Evolutionary conservation across 2,888 invertebrate species (phyloP).

Genomic region (Thera britannica): DNA sequence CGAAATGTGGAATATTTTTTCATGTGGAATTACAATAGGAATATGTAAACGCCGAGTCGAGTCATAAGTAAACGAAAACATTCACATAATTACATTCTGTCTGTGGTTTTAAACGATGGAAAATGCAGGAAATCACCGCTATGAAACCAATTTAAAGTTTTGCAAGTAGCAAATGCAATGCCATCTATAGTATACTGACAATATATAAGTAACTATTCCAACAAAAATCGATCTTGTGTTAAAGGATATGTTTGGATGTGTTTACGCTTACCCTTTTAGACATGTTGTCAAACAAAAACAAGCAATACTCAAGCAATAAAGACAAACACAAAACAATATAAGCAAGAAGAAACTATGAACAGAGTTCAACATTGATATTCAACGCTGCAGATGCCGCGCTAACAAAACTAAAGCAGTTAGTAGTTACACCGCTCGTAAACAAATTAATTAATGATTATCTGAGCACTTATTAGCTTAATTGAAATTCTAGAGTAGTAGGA

Average conservation of each 20-base stretch:
- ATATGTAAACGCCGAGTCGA: slow-evolving; percentile 19
- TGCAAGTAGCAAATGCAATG: too few relatives aligned
- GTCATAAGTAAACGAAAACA: slow-evolving; percentile 14
- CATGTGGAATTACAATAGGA: slow-evolving; percentile 34
- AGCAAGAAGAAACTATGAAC: too few relatives aligned
- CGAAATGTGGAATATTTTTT: slow-evolving; percentile 43
- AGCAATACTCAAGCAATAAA: too few relatives aligned
- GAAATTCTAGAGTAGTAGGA: slow-evolving; percentile 36
- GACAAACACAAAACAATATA: too few relatives aligned
- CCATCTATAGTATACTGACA: too few relatives aligned
- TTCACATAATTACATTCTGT: not conserved
- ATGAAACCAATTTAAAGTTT: too few relatives aligned
- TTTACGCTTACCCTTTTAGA: not conserved
- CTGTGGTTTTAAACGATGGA: not conserved
- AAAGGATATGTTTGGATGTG: not conserved
- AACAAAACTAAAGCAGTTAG: slow-evolving; percentile 15
- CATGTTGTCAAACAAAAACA: not conserved
- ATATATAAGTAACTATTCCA: too few relatives aligned
- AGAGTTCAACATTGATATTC: slow-evolving; percentile 3
- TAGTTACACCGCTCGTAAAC: slow-evolving; percentile 40
- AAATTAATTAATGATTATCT: slow-evolving; percentile 38
- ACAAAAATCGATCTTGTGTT: too few relatives aligned
- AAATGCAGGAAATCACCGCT: too few relatives aligned
- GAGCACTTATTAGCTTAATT: slow-evolving; percentile 36
- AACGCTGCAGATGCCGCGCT: slow-evolving; percentile 5